phyloP scores from a whole-genome alignment of 92 coral and sea anemone genomes.

The Galaxea fascicularis region DNA sequence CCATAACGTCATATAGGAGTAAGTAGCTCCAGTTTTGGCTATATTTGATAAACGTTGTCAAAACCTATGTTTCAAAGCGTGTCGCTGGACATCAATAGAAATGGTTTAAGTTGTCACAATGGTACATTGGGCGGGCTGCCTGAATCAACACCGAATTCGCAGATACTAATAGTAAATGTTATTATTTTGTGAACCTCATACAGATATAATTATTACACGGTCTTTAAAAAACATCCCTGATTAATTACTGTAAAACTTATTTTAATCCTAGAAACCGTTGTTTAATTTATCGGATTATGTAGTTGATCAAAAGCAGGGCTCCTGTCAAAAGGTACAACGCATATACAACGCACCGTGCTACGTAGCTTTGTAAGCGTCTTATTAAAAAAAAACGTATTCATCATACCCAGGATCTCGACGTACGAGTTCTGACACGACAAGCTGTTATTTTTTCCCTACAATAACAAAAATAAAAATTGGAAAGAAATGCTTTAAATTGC shows the following conservation, averaged over 20 bases:
- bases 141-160: slow-evolving; percentile 23
- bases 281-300: slow-evolving; percentile 41
- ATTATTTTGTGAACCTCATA: slow-evolving; percentile 13
- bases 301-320: background rate
- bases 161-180: slow-evolving; percentile 17
- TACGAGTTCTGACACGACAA: background rate
- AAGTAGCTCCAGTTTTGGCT: slow-evolving; percentile 26
- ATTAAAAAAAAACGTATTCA: background rate
- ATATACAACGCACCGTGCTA: background rate
- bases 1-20: slow-evolving; percentile 21
- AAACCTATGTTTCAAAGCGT: background rate
- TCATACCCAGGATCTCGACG: slow-evolving; percentile 1
- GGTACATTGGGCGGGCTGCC: slow-evolving; percentile 37
- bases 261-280: slow-evolving; percentile 18
- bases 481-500: background rate
- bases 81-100: background rate
- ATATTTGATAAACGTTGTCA: slow-evolving; percentile 25
- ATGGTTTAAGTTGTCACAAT: background rate
- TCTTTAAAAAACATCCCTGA: slow-evolving; percentile 2
- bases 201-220: background rate
- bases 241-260: background rate
- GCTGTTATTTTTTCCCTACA: slow-evolving; percentile 4
- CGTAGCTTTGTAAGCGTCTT: background rate
- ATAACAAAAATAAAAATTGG: slow-evolving; percentile 33
- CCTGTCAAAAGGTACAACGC: background rate